Conservation (phyloP, 1,140 invertebrate genomes). For the Propsilocerus akamusi region DNA sequence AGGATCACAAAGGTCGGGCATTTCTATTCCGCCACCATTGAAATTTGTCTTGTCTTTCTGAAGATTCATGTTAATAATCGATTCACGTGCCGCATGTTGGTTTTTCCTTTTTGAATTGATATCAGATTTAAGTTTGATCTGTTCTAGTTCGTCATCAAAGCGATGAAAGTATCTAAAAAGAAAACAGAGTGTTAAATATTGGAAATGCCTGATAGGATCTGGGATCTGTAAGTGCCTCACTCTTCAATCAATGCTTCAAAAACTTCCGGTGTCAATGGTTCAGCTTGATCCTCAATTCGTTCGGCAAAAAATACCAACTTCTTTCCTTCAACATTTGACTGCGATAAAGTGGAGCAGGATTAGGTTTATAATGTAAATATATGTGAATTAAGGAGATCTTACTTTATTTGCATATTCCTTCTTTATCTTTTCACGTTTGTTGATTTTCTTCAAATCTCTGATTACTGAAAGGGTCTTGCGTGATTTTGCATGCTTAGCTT, state of each 20-base stretch:
- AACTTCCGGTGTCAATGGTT: constrained; percentile 33
- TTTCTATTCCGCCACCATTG: constrained; percentile 42
- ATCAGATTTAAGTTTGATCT: constrained; percentile 54
- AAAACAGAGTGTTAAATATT: constrained; percentile 7
- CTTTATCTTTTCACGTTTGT: constrained; percentile 41
- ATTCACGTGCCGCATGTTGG: constrained; percentile 55
- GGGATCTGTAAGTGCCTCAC: constrained; percentile 22
- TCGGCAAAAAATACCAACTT: constrained; percentile 51
- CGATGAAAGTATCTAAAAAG: constrained; percentile 25
- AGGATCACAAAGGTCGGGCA: constrained; percentile 21
- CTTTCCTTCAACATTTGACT: constrained; percentile 48
- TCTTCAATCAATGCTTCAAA: constrained; percentile 34
- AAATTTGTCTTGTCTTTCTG: constrained; percentile 49
- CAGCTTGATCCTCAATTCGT: constrained; percentile 29
- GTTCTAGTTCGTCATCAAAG: constrained; percentile 57
- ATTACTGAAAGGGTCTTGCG: constrained; percentile 48
- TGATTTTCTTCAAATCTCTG: constrained; percentile 41
- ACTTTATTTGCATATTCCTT: constrained; percentile 30
- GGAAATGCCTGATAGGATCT: background rate
- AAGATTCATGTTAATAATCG: constrained; percentile 49
- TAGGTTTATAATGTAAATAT: background rate
- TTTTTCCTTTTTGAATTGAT: constrained; percentile 41
- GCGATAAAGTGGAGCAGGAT: constrained; percentile 12
- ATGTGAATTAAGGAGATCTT: background rate
- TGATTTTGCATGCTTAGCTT: constrained; percentile 58